These are phyloP conservation scores for Adoxophyes honmai DNA, from an alignment of 1,140 invertebrate genomes.

Conservation along the genomic window DNA sequence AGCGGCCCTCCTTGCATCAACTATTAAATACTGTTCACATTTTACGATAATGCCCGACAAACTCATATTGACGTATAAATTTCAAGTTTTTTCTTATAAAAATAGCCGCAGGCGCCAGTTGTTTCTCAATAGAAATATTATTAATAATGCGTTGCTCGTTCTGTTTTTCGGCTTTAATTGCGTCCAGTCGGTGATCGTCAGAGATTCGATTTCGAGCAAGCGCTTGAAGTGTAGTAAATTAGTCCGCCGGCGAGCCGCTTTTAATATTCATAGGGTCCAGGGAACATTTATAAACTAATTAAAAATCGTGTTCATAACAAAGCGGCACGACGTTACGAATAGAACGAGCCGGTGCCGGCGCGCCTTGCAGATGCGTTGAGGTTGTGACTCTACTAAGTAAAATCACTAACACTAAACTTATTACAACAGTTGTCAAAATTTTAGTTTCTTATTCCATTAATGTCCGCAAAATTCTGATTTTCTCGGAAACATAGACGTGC, in stretches of 20 bases:
- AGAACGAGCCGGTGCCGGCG: conserved; percentile 14
- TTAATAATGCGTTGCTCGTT: conserved; percentile 64
- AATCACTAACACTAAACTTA: too few relatives aligned
- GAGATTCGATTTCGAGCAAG: conserved; percentile 27
- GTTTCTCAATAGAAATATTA: conserved; percentile 42
- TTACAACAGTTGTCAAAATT: too few relatives aligned
- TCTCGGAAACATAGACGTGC: too few relatives aligned
- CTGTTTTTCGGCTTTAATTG: conserved; percentile 66
- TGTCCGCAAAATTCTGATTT: too few relatives aligned
- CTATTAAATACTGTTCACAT: conserved; percentile 68
- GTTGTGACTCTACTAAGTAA: too few relatives aligned
- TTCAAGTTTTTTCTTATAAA: conserved; percentile 46
- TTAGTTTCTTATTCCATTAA: too few relatives aligned
- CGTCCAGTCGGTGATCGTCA: conserved; percentile 34
- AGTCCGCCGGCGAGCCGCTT: conserved; percentile 55
- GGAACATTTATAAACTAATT: conserved; percentile 70
- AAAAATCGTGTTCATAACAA: conserved; percentile 57
- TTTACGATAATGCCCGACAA: conserved; percentile 70
- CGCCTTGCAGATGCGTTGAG: not conserved
- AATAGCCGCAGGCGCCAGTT: conserved; percentile 67
- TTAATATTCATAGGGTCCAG: conserved; percentile 70
- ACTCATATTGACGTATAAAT: conserved; percentile 72
- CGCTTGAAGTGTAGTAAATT: conserved; percentile 57
- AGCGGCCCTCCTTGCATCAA: conserved; percentile 64
- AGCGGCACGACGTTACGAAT: conserved; percentile 27